Conservation (phyloP, 1,140 invertebrate species). For the Pinna nobilis region DNA sequence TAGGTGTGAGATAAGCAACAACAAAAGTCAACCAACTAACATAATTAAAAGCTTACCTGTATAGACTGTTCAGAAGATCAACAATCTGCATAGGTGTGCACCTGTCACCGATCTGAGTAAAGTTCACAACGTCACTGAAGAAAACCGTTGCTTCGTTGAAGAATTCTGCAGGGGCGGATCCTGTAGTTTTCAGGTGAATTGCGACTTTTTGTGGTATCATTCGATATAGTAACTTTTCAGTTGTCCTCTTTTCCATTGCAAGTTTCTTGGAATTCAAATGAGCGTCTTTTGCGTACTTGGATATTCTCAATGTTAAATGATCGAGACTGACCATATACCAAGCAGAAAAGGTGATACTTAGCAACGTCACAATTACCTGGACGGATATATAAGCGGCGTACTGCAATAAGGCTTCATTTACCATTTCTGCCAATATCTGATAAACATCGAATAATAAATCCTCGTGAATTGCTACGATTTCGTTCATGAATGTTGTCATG, state of each 20-base stretch:
- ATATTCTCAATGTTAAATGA: not conserved
- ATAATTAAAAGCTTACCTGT: no score
- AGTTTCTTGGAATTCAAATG: conserved; percentile 5
- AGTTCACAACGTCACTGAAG: conserved; percentile 18
- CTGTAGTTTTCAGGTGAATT: not conserved
- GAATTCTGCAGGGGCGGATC: not conserved
- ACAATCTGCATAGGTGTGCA: conserved; percentile 7
- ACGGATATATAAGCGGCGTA: not conserved
- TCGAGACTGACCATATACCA: conserved; percentile 8
- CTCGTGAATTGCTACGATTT: not conserved
- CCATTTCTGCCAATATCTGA: not conserved
- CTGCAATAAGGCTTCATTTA: not conserved
- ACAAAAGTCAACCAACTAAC: no score
- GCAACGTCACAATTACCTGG: not conserved
- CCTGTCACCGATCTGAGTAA: conserved; percentile 3
- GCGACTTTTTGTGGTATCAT: conserved; percentile 13
- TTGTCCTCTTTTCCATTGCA: not conserved
- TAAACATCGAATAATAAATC: not conserved
- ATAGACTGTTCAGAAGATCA: conserved; percentile 8
- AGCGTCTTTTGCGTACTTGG: conserved; percentile 2
- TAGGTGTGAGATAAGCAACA: not conserved
- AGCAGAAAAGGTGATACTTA: not conserved
- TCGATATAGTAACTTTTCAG: conserved; percentile 5
- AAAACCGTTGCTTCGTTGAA: not conserved
- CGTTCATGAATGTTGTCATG: conserved; percentile 1